Base-by-base conservation (phyloP, 2,797 vertebrate genomes). In the Schizopygopsis malacanthus region DNA sequence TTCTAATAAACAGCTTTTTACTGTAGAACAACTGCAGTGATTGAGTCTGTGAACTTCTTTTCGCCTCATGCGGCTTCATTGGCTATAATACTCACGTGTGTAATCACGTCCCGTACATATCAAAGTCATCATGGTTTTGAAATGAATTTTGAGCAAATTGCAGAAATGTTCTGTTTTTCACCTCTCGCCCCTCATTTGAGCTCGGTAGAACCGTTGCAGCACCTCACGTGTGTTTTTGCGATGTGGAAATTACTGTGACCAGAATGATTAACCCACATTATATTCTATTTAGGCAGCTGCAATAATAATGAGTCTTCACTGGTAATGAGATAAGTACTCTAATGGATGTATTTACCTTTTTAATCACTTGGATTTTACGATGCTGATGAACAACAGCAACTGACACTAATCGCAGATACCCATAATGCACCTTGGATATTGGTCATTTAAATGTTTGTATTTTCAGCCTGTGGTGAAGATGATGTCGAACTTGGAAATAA, bases 281-380 rank as follows among this genome's bases (percentile, higher is more conserved):
- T 87, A 88, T 88, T 88, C 84, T 84, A 86, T 89, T 89, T 89
- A 90, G 86, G 82, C 88, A n/a, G 71, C 83, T 79, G 85, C 80
- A 80, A 81, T 83, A 85, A 87, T 90, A 90, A 90, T 89, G 88
- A 84, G 87, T 88, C 83, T 87, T 88, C 73, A 69, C 81, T 87
- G 84, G 81, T 90, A 90, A 90, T 89, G 90, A 89, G 87, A 90
- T 87, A 86, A 89, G 80, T 65, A 83, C 87, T 85, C 84, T 90
- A 90, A 90, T 90, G 89, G 86, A 86, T 86, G 88, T 90, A 86
- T 90, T 90, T 90, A 90, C 90, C 86, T 90, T 86, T 87, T 81
- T 87, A 89, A 90, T 86, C 75, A 86, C 78, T 88, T 67, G 47
- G 41, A 84, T 89, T 88, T 88, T 87, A 89, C 85, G 43, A 83